A percentile compares a stretch with the other conserved stretches of the same genome.
Conservation (phyloP, 1,140 invertebrate species). For the Diuraphis noxia region DNA sequence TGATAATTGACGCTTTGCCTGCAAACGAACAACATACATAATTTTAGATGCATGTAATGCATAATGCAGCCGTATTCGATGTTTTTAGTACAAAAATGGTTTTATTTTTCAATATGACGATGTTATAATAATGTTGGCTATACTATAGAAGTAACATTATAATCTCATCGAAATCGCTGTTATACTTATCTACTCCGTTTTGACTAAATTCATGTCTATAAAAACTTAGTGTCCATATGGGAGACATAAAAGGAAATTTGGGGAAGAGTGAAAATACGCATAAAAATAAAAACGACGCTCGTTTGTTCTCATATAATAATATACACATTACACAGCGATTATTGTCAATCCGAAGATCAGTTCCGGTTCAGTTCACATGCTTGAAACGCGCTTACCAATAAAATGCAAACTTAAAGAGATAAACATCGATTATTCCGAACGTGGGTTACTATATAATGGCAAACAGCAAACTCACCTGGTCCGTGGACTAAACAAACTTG, state of each 20-base stretch:
- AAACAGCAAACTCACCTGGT: constrained; percentile 31
- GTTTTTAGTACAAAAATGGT: neutral
- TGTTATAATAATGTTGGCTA: neutral
- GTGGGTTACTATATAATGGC: constrained; percentile 46
- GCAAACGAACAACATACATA: neutral
- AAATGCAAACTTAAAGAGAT: constrained; percentile 46
- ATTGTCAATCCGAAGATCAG: constrained; percentile 43
- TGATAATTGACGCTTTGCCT: neutral
- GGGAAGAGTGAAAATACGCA: neutral
- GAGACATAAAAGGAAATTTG: neutral
- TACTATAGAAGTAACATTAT: neutral
- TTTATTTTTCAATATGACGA: neutral
- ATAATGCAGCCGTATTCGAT: neutral
- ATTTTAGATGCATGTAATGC: neutral
- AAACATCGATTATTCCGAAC: constrained; percentile 49
- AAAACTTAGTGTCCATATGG: neutral
- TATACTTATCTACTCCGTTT: neutral
- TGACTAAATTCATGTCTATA: neutral
- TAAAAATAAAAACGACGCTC: constrained; percentile 8
- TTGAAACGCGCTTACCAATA: constrained; percentile 18
- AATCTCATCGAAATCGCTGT: neutral
- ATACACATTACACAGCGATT: constrained; percentile 46
- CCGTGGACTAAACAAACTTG: constrained; percentile 33
- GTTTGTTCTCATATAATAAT: constrained; percentile 13
- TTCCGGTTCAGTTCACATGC: constrained; percentile 44